Base-by-base conservation (phyloP, 2,797 vertebrate species). In the Artibeus jamaicensis region DNA sequence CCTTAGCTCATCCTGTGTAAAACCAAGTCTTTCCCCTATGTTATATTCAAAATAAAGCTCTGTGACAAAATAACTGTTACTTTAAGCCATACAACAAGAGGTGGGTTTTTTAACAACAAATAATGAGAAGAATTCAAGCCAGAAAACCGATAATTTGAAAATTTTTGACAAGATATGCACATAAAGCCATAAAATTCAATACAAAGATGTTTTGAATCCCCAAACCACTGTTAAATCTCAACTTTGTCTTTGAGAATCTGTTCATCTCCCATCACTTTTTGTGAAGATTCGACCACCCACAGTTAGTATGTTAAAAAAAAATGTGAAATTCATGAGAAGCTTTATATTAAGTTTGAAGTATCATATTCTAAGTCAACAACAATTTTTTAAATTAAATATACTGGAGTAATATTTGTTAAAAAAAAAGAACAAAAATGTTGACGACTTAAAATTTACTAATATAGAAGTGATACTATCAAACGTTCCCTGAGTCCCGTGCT, bases 281-380 rank as follows among this genome's bases (percentile, higher is more conserved):
- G 19, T 62, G 1, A 93, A 53, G 6, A 29, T 0, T n/a, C 6
- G 9, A 83, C 3, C 1, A 37, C 2, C 4, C 9, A 2, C 3
- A 12, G 37, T 2, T 84, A 5, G 78, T 11, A 70, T 1, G 4
- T 42, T 29, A 76, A 68, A 12, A n/a, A 73, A 32, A 44, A 26
- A 44, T 44, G 0, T 68, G 55, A 84, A 16, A 6, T 44, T 26
- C 18, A 4, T 59, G 14, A 92, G n/a, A 18, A 32, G 0, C 0
- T 81, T 34, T 48, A 39, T 53, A 65, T 11, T 3, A 70, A 59
- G 10, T 44, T 44, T 34, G 44, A 50, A 93, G 3, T 86, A 81
- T 81, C 6, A 14, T 82, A 89, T 9, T 55, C n/a, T 79, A 73
- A 65, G 29, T 24, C 11, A 57, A 37, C 4, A 48, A 57, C 1